Evolutionary conservation across 2,888 invertebrate species (phyloP), one percentile per base, ranked within the genome.

Genomic region (Malthinus seriepunctatus): DNA sequence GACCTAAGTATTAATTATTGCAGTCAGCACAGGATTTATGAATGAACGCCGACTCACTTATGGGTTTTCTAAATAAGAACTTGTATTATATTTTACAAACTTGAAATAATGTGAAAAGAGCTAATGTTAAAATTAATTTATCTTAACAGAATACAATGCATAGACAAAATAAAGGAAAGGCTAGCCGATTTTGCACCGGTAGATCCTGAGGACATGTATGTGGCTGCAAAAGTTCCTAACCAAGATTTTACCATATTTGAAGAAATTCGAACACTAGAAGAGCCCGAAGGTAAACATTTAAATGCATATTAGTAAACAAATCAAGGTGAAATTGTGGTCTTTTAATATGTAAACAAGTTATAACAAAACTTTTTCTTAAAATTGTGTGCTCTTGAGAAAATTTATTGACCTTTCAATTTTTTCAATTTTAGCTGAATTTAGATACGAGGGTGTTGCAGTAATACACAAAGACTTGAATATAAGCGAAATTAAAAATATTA

Each of bases 191-290:
- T 94, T 54, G 86, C 90, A 23, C 88, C 89, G 6, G 88, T 90
- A 1, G 93, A 94, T 72, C 92, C 95, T 2, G 93, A 93, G 70
- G 93, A 93, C 71, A 91, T 93, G 86, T 94, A 93, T 75, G 85
- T 94, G 39, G 93, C 91, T 1, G 83, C 87, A 39, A 87, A 88
- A 65, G 81, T 86, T 50, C 85, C 84, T 14, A 85, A 90, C 73
- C 85, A 89, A 75, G 88, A 91, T 76, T 89, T 89, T 73, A 86
- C 87, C 0, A 82, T 93, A 4, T 85, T 90, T 71, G 88, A 88
- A 64, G 90, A 90, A 77, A 88, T 91, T 63, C 83, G 91, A 52
- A 90, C 90, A 3, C 84, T 86, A 68, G 88, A 88, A 57, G 90
- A 91, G 71, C 88, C 88, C 23, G 85, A 88, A 67, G 89, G 90